phyloP scores from a whole-genome alignment of 2,797 vertebrate species.

The Pipistrellus pipistrellus region DNA sequence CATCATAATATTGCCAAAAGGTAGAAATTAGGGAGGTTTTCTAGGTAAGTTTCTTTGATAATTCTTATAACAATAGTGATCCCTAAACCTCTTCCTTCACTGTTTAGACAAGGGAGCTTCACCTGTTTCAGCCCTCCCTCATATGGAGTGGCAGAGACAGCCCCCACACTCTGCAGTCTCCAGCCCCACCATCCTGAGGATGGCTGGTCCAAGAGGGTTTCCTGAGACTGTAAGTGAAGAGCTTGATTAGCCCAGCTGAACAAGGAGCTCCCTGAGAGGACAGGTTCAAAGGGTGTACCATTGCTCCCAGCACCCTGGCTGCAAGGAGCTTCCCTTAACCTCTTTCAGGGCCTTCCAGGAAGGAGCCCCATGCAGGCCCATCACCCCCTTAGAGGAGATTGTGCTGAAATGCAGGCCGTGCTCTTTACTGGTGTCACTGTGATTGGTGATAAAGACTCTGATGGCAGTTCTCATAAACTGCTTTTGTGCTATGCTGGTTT shows the following conservation, averaged over 20 bases:
- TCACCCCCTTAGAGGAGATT: neutral
- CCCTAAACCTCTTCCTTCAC: conserved; percentile 6
- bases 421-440: conserved; percentile 40
- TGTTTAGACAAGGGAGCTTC: neutral
- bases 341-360: neutral
- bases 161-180: neutral
- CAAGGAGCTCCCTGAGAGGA: neutral
- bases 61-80: neutral
- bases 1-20: neutral
- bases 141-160: neutral
- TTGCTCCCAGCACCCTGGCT: neutral
- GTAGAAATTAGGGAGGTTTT: neutral
- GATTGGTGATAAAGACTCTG: conserved; percentile 37
- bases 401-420: neutral
- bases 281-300: neutral
- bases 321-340: neutral
- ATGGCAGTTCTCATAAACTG: conserved; percentile 60
- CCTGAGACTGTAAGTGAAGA: neutral
- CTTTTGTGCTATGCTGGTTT: conserved; percentile 40
- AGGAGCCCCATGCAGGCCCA: neutral
- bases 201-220: neutral
- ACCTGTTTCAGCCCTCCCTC: neutral
- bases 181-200: neutral
- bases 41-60: neutral
- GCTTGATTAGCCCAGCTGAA: neutral